Evolutionary conservation across 2,888 invertebrate species (phyloP), one percentile per base, ranked within the genome.

Genomic region (Pollenia griseotomentosa): DNA sequence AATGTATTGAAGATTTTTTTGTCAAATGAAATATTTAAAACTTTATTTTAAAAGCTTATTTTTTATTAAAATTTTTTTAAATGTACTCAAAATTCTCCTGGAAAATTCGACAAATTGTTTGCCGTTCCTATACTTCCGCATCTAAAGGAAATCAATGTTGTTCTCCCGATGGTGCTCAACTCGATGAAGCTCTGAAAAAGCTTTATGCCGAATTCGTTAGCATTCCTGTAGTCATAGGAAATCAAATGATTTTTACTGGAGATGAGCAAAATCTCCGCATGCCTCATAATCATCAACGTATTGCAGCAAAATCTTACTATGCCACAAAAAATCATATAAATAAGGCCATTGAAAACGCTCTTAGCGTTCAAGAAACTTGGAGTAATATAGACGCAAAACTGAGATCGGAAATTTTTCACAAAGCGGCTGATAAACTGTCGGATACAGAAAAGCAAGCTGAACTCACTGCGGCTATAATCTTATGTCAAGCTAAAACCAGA

Each of bases 391-490:
- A 98, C 0, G 94, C 98, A 71, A 94, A 95, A 80, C 96, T 98
- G 79, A 95, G 97, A 77, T 94, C 97, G 40, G 94, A 95, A 83
- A 96, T 98, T 89, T 97, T 97, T 96, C 94, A 96, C 66, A 95
- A 94, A 88, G 99, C 98, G 16, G 98, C 98, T 0, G 96, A 97
- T 89, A 93, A 98, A 88, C 97, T 98, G 11, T 14, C 42, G 5
- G 46, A 11, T n/a, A 95, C 96, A 97, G 6, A 96, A 95, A 23
- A 96, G 96, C 90, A 97, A 98, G 93, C 95, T 98, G 79, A 97
- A 97, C 93, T 99, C 80, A 97, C 98, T 93, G 98, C 99, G 0
- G 95, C 98, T 0, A 99, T 99, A 9, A 98, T 99, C 97, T 94
- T 99, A 46, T 99, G 99, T 2, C 99, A 99, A 94, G 95, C 97